Evolutionary conservation across 2,888 invertebrate species (phyloP).

Genomic region (Epiblema foenella): DNA sequence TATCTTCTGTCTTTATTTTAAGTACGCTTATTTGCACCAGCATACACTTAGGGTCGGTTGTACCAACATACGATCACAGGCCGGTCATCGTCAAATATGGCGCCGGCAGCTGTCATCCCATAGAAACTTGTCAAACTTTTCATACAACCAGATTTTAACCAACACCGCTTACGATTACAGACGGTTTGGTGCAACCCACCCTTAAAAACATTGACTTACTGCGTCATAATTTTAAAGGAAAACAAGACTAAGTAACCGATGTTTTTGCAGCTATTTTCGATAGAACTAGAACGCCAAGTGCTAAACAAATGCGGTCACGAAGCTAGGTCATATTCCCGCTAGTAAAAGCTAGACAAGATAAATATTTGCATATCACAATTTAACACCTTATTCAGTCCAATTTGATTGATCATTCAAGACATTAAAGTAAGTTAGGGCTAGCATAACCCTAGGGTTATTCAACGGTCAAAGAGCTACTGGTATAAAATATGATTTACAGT

Average conservation of each 20-base stretch:
- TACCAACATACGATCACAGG: no score
- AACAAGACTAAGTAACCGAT: not conserved
- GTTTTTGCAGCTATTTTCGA: conserved; percentile 3
- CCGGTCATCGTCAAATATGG: no score
- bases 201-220: no score
- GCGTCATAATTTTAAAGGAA: not conserved
- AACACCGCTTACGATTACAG: no score
- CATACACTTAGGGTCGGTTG: no score
- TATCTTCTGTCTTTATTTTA: not conserved
- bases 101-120: no score
- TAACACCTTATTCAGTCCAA: conserved; percentile 7
- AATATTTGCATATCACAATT: conserved; percentile 22
- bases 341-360: conserved; percentile 5
- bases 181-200: no score
- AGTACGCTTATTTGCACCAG: no score
- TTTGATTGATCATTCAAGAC: conserved; percentile 10
- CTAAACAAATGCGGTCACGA: conserved; percentile 21
- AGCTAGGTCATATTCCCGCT: conserved; percentile 27
- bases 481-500: not conserved
- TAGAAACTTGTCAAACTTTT: no score
- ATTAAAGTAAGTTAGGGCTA: conserved; percentile 2
- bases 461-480: not conserved
- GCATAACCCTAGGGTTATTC: not conserved
- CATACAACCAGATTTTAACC: no score
- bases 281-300: conserved; percentile 5